A percentile compares a stretch with the other conserved stretches of the same genome.
Conservation (phyloP, 2,113 vertebrate species). For the Daboia siamensis region DNA sequence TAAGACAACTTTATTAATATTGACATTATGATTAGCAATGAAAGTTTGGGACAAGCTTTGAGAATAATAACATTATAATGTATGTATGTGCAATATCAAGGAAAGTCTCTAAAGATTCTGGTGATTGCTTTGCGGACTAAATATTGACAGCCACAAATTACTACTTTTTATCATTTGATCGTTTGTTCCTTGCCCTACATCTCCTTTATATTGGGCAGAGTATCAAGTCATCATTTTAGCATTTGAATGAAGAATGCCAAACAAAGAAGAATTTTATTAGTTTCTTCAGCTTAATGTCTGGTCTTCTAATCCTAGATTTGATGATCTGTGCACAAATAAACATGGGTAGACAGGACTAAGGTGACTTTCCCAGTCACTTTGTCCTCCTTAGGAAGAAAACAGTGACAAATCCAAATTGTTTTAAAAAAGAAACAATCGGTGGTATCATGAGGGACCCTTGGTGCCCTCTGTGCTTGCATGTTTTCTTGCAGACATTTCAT, state of each 20-base stretch:
- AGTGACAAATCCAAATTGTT: not conserved
- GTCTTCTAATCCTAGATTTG: not conserved
- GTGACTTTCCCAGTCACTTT: not conserved
- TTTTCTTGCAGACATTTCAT: not conserved
- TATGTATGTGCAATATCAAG: not conserved
- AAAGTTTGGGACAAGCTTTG: not conserved
- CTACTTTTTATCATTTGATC: not conserved
- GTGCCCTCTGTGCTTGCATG: not conserved
- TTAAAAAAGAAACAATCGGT: not conserved
- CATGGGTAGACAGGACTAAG: not conserved
- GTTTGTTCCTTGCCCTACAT: not conserved
- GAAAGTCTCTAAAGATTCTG: not conserved
- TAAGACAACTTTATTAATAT: not conserved
- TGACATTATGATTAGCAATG: not conserved
- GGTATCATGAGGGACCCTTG: not conserved
- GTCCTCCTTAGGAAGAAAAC: not conserved
- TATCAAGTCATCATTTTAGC: not conserved
- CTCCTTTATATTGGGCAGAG: not conserved
- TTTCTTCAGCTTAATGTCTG: not conserved
- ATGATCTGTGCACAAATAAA: not conserved
- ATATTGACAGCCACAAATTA: not conserved
- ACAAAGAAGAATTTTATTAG: not conserved
- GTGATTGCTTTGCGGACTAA: not conserved
- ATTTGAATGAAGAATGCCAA: not conserved
- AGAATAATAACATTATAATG: not conserved